Evolutionary conservation across 2,113 vertebrate genomes (phyloP).

Genomic region (Empidonax traillii): DNA sequence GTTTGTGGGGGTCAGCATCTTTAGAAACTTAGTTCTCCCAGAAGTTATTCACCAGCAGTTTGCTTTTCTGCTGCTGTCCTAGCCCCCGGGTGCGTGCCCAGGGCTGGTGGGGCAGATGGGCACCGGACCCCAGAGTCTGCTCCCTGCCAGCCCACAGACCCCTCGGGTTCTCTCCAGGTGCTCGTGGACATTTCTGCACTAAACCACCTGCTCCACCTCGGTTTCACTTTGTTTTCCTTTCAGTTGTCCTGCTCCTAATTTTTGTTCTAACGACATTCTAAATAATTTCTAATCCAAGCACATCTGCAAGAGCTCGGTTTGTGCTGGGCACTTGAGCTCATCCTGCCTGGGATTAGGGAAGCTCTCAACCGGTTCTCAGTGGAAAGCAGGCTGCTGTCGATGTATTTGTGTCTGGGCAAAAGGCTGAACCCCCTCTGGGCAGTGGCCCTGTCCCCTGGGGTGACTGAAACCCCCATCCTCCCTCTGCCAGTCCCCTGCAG

Average conservation of each 20-base stretch:
- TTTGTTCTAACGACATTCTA: too few species aligned
- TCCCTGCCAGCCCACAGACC: background rate
- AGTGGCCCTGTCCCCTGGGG: background rate
- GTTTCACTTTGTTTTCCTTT: background rate
- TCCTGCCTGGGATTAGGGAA: background rate
- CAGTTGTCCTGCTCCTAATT: background rate
- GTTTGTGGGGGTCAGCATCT: background rate
- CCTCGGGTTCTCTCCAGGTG: rapidly evolving
- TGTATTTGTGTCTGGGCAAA: background rate
- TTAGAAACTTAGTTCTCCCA: background rate
- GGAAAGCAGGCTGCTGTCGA: rapidly evolving
- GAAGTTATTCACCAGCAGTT: background rate
- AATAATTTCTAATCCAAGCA: background rate
- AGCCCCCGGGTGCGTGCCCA: background rate
- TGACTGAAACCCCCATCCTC: rapidly evolving
- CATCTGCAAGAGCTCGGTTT: background rate
- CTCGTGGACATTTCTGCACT: background rate
- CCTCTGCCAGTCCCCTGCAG: rapidly evolving
- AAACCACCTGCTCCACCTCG: background rate
- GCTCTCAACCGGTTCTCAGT: background rate
- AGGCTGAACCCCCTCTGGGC: rapidly evolving
- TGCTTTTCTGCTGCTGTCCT: rapidly evolving
- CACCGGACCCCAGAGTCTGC: rapidly evolving
- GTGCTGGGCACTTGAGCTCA: background rate
- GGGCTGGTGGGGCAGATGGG: background rate